Evolutionary conservation across 2,888 invertebrate genomes (phyloP), one percentile per base, ranked within the genome.

Genomic region (Bhutanitis thaidina): DNA sequence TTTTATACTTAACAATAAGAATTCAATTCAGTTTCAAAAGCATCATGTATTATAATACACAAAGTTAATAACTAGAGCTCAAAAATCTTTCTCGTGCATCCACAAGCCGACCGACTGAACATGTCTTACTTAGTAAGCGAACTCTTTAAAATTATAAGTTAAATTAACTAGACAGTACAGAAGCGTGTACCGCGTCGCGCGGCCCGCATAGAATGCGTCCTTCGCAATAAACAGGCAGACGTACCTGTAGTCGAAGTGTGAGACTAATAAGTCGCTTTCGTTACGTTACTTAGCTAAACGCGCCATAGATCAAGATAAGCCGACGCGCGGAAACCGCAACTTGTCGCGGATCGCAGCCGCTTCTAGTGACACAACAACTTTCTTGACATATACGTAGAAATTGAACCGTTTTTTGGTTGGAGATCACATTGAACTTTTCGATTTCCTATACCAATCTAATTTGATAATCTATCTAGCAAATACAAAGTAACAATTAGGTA

Each of bases 381-480:
- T 8, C 1, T 27, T 27, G 27, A 27, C 7, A 27, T 27, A 68
- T 67, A 62, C 67, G 67, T 66, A 56, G 58, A 65, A 59, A 63
- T 61, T 59, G 57, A 57, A 67, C 60, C 65, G 58, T 61, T 12
- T 61, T 50, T 55, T 64, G 62, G 67, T 67, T 61, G 73, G 71
- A 78, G 72, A 79, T 78, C 82, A 81, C 80, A 79, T 72, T 75
- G 71, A 71, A 76, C 78, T 77, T 20, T 20, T 77, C 12, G 34
- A 34, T 34, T 63, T 59, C 58, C 76, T 73, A 77, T 84, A 85
- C 77, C 80, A 79, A 82, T 84, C 86, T 88, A 88, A 87, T 88
- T 88, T 85, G 78, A 87, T 87, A 87, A 85, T 86, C 88, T 88
- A 88, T 88, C 87, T 88, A 88, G 87, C 84, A 85, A 86, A 84